A percentile compares a stretch with the other conserved stretches of the same genome.
phyloP scores from a whole-genome alignment of 2,888 invertebrate genomes.

The Slavum lentiscoides region DNA sequence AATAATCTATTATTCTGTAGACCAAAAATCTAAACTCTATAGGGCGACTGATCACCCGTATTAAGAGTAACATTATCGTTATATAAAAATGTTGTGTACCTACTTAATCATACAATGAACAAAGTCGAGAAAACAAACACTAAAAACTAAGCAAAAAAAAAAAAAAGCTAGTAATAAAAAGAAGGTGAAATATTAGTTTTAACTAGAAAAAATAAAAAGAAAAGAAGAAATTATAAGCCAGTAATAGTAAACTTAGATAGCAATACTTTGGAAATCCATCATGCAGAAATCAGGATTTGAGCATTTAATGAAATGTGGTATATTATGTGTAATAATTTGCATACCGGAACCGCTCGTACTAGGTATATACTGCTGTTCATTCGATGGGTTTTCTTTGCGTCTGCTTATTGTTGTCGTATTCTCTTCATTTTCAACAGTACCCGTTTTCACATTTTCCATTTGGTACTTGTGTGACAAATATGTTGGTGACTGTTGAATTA shows the following conservation, averaged over 20 bases:
- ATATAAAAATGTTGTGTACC: slow-evolving; percentile 1
- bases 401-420: not conserved
- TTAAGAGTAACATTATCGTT: not conserved
- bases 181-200: slow-evolving; percentile 27
- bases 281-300: slow-evolving; percentile 36
- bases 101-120: not conserved
- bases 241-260: not conserved
- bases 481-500: slow-evolving; percentile 47
- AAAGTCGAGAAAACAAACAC: not conserved
- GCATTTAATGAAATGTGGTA: slow-evolving; percentile 33
- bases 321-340: slow-evolving; percentile 47
- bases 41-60: not conserved
- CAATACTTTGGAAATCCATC: slow-evolving; percentile 9
- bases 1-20: not conserved
- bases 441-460: not conserved
- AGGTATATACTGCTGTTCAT: slow-evolving; percentile 46
- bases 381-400: not conserved
- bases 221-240: slow-evolving; percentile 31
- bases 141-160: slow-evolving; percentile 19
- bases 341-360: slow-evolving; percentile 51
- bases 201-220: slow-evolving; percentile 2
- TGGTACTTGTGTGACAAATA: slow-evolving; percentile 39
- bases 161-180: slow-evolving; percentile 23
- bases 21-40: slow-evolving; percentile 9
- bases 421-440: slow-evolving; percentile 24